These are phyloP conservation scores for Tenthredo amoena DNA, from an alignment of 2,888 invertebrate species.

Conservation along the genomic window DNA sequence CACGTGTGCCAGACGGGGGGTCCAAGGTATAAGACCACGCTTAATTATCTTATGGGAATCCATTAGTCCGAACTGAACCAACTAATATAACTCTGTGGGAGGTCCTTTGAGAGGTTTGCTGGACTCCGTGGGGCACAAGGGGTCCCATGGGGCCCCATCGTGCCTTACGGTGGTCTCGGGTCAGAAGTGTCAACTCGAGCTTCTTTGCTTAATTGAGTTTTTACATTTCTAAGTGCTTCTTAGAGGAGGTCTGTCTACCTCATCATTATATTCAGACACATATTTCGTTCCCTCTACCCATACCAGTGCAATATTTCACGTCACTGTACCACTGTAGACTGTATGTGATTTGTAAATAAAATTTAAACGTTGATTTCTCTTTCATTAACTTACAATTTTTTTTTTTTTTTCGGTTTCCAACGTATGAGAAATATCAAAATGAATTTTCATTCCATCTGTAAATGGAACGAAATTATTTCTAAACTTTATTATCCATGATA, in stretches of 20 bases:
- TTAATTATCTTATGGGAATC: constrained; percentile 60
- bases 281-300: neutral
- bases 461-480: neutral
- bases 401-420: too few species aligned
- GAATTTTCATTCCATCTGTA: neutral
- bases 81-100: constrained; percentile 57
- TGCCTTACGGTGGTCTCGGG: constrained; percentile 19
- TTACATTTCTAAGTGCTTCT: constrained; percentile 53
- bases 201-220: constrained; percentile 54
- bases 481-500: neutral
- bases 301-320: neutral
- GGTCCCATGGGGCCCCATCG: constrained; percentile 13
- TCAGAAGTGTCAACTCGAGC: constrained; percentile 51
- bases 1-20: constrained; percentile 33
- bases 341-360: neutral
- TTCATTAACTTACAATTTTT: neutral
- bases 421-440: neutral
- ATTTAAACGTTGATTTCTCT: neutral
- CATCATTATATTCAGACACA: constrained; percentile 6
- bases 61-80: constrained; percentile 59
- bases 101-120: constrained; percentile 51
- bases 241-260: constrained; percentile 44
- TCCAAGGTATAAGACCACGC: constrained; percentile 41
- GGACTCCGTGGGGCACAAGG: constrained; percentile 30
- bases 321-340: neutral